These are phyloP conservation scores for Buphagus erythrorhynchus DNA, from an alignment of 2,797 vertebrate genomes.

Conservation along the genomic window DNA sequence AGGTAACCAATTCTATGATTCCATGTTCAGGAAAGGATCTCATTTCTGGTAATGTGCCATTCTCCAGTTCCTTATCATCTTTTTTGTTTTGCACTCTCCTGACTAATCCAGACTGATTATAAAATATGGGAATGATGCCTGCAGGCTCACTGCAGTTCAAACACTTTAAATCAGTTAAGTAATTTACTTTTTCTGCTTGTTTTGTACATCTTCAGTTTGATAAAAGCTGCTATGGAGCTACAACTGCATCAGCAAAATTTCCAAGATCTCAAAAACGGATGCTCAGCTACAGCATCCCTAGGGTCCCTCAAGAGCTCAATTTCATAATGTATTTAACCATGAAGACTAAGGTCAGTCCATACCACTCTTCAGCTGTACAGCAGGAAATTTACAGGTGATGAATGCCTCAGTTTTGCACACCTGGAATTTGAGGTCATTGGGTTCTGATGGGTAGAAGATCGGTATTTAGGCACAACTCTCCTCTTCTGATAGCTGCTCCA, in stretches of 20 bases:
- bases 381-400: background rate
- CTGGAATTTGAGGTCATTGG: background rate
- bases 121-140: background rate
- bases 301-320: background rate
- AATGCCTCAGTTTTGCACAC: background rate
- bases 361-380: background rate
- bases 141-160: background rate
- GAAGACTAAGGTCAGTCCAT: background rate
- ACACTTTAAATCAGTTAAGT: background rate
- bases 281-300: background rate
- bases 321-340: background rate
- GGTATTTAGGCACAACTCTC: background rate
- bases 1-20: background rate
- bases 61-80: background rate
- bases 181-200: background rate
- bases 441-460: background rate
- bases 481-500: background rate
- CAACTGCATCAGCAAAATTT: background rate
- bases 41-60: background rate
- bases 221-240: background rate
- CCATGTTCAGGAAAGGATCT: background rate
- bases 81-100: background rate
- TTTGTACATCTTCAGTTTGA: background rate
- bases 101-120: background rate
- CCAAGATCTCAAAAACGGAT: background rate